Percentiles rank a stretch among this genome's conserved stretches.
These are phyloP conservation scores for Ceuthmochares aereus DNA, from an alignment of 2,113 vertebrate genomes.

Conservation along the genomic window DNA sequence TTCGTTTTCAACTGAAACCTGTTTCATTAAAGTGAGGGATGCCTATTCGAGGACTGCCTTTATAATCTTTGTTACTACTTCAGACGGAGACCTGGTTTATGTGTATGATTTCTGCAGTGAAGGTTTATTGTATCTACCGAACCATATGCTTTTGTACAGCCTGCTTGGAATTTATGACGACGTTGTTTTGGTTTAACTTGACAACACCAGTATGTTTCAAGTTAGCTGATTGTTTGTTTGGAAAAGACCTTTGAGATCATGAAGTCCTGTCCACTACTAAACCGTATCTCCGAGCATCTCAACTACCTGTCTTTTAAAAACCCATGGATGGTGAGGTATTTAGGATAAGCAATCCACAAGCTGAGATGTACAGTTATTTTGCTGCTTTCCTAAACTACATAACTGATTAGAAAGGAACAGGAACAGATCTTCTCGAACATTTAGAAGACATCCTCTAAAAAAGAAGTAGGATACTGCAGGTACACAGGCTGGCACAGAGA, in stretches of 20 bases:
- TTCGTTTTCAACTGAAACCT: slow-evolving; percentile 70
- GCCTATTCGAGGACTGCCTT: slow-evolving; percentile 69
- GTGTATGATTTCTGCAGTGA: slow-evolving; percentile 42
- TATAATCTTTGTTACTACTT: slow-evolving; percentile 65
- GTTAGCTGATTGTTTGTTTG: slow-evolving; percentile 42
- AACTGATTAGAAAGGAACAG: background rate
- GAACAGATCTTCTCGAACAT: background rate
- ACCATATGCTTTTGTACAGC: slow-evolving; percentile 63
- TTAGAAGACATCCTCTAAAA: background rate
- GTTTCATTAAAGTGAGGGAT: slow-evolving; percentile 77
- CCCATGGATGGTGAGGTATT: no score
- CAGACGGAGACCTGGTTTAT: slow-evolving; percentile 74
- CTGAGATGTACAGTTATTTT: background rate
- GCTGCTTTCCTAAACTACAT: background rate
- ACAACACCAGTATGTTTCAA: slow-evolving; percentile 70
- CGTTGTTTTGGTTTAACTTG: slow-evolving; percentile 74
- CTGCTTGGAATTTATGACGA: slow-evolving; percentile 70
- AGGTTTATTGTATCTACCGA: slow-evolving; percentile 68
- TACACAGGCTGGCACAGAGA: background rate
- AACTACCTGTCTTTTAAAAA: no score
- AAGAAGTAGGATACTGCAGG: background rate
- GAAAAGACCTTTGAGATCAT: no score
- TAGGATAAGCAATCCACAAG: background rate
- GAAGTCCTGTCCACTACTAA: no score
- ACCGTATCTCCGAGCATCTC: no score